Base-by-base conservation (phyloP, 2,888 invertebrate species). In the Dryomyza anilis region DNA sequence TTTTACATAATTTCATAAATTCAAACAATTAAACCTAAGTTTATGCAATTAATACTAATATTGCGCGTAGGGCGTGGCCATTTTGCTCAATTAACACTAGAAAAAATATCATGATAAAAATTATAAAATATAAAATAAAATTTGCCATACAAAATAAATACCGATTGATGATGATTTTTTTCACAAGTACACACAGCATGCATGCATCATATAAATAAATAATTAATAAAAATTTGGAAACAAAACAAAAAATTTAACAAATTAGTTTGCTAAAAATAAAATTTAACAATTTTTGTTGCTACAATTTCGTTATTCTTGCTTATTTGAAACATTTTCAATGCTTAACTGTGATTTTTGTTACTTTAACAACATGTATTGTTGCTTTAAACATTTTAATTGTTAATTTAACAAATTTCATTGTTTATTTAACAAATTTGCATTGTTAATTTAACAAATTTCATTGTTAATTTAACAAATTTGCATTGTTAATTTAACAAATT, bases 31-130 rank as follows among this genome's bases (percentile, higher is more conserved):
- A 10, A 43, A n/a, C 4, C 16, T 19, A 21, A 21, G 46, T 46
- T 10, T 39, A 39, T 27, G 5, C 52, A 14, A 16, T 53, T 53
- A 29, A 29, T 29, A n/a, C 73, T 73, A 73, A 70, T 73, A 73
- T 73, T 73, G 73, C 73, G 70, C 69, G 69, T 66, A 67, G 68
- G 62, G 66, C 70, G n/a, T 69, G 71, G 72, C 72, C 72, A 69
- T 69, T 66, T 69, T 69, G 58, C 66, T 66, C 14, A 50, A 29
- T 55, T 59, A 63, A 57, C 60, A 65, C 36, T 61, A 53, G 23
- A 14, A 59, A 39, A 59, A 27, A 50, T 19, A 33, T 64, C 36
- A 33, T 36, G 12, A 48, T 27, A 48, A 43, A 10, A n/a, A 56
- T 39, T 52, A 48, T 10, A 61, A 43, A 66, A 46, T 57, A 63